Evolutionary conservation across 23 tunicate genomes (phyloP).

Genomic region (Clavelina lepadiformis): DNA sequence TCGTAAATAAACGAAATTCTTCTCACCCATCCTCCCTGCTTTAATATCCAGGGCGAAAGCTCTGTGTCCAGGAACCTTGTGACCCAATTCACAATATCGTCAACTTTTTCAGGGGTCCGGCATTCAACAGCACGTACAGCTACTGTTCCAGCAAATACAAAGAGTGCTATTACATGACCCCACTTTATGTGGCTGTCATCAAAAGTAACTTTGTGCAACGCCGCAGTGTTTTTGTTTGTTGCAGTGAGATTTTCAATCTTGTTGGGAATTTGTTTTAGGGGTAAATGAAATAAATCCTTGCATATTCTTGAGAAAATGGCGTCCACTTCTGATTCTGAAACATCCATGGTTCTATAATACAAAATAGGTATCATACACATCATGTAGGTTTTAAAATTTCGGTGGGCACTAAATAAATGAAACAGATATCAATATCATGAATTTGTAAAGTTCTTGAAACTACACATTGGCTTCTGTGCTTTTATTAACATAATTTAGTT

Average conservation of each 20-base stretch:
- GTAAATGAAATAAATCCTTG: slow-evolving; percentile 16
- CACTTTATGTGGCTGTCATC: slow-evolving; percentile 58
- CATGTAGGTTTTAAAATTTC: too few relatives aligned
- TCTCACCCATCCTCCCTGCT: slow-evolving; percentile 72
- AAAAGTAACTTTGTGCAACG: neutral
- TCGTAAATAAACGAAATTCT: too few relatives aligned
- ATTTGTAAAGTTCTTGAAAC: too few relatives aligned
- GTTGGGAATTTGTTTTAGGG: neutral
- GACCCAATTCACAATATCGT: slow-evolving; percentile 39
- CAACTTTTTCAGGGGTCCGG: slow-evolving; percentile 29
- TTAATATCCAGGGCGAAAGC: slow-evolving; percentile 26
- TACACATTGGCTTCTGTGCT: too few relatives aligned
- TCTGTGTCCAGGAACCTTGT: slow-evolving; percentile 45
- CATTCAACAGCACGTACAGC: slow-evolving; percentile 61
- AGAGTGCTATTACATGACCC: slow-evolving; percentile 50
- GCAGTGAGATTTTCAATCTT: neutral
- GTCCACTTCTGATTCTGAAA: too few relatives aligned
- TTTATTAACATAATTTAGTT: too few relatives aligned
- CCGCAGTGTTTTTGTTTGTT: neutral
- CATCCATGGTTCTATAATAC: too few relatives aligned
- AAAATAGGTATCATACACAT: too few relatives aligned
- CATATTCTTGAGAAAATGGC: slow-evolving; percentile 17
- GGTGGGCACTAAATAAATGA: too few relatives aligned
- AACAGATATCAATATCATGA: too few relatives aligned
- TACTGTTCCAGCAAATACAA: slow-evolving; percentile 41